Conservation (phyloP, 2,888 invertebrate species). For the Drosophila flavopinicola region DNA sequence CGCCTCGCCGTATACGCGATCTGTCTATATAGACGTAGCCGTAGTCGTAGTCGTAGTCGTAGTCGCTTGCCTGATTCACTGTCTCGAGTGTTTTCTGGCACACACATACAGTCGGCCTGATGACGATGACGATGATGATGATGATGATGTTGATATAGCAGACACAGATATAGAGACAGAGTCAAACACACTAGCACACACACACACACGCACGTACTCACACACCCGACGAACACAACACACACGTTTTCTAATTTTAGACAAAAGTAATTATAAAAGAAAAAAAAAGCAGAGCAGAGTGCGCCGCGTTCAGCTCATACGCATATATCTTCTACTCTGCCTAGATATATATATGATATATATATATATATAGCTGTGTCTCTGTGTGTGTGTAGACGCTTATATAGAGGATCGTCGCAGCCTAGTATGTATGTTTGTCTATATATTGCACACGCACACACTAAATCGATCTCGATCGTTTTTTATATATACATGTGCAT, state of each 20-base stretch:
- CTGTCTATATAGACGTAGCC: constrained; percentile 70
- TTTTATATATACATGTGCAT: constrained; percentile 30
- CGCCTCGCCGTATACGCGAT: constrained; percentile 78
- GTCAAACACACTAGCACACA: constrained; percentile 31
- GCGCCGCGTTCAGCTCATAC: constrained; percentile 78
- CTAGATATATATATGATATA: constrained; percentile 65
- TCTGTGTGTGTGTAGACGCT: constrained; percentile 42
- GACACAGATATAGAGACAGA: constrained; percentile 75
- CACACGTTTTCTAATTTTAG: constrained; percentile 85
- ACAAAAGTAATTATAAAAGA: constrained; percentile 84
- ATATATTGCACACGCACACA: constrained; percentile 57
- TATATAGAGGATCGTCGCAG: constrained; percentile 74
- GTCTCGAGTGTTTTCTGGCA: constrained; percentile 75
- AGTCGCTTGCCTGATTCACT: constrained; percentile 71
- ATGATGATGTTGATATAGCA: constrained; percentile 79
- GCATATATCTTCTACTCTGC: constrained; percentile 75
- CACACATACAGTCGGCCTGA: constrained; percentile 52
- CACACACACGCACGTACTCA: constrained; percentile 50
- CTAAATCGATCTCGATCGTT: constrained; percentile 54
- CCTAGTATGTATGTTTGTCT: constrained; percentile 36
- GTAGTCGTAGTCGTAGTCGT: constrained; percentile 27
- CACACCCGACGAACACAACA: constrained; percentile 77
- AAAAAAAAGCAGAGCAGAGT: constrained; percentile 81
- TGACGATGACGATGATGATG: constrained; percentile 56
- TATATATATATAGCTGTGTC: constrained; percentile 28